These are phyloP conservation scores for Cephus sareptanus DNA, from an alignment of 2,888 invertebrate species.

Conservation along the genomic window DNA sequence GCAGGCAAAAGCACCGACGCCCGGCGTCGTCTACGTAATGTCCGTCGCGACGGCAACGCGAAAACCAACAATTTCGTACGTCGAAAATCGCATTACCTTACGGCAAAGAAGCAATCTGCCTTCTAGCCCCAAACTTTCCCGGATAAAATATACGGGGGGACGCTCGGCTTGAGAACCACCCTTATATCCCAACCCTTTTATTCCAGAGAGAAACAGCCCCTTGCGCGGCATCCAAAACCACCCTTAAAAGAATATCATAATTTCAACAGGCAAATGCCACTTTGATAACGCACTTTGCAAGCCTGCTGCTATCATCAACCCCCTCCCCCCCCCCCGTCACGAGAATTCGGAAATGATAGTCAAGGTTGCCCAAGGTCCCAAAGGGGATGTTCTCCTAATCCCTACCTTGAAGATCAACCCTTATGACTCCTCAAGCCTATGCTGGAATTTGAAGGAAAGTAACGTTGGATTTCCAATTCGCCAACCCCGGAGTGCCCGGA, in stretches of 20 bases:
- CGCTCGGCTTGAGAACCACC: constrained; percentile 10
- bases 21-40: neutral
- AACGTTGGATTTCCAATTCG: neutral
- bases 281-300: constrained; percentile 6
- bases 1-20: constrained; percentile 14
- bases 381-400: neutral
- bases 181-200: constrained; percentile 34
- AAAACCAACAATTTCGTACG: constrained; percentile 20
- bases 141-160: constrained; percentile 34
- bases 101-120: constrained; percentile 40
- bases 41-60: neutral
- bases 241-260: constrained; percentile 34
- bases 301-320: neutral
- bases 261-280: constrained; percentile 20
- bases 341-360: neutral
- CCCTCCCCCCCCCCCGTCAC: neutral
- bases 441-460: neutral
- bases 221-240: neutral
- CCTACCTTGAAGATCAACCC: neutral
- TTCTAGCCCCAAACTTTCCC: neutral
- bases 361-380: neutral
- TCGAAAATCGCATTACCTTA: constrained; percentile 38
- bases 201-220: constrained; percentile 29
- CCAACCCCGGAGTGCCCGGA: neutral
- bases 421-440: neutral